Evolutionary conservation across 2,888 invertebrate species (phyloP).

Genomic region (Drosophila histrio): DNA sequence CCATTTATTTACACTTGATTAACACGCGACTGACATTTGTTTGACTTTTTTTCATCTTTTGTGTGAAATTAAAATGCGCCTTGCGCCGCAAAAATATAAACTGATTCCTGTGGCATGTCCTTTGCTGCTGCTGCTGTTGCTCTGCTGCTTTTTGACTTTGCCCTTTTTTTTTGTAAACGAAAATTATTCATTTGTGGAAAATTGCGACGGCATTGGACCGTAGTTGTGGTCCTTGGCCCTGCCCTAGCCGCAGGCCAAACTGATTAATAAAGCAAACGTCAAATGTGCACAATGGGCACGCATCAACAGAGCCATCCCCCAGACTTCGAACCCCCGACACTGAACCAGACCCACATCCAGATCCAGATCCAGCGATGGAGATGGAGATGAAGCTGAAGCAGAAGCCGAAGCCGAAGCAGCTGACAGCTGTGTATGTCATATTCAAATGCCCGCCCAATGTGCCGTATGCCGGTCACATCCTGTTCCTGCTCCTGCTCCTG

Average conservation of each 20-base stretch:
- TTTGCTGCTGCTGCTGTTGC: slow-evolving; percentile 29
- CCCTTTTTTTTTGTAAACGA: slow-evolving; percentile 54
- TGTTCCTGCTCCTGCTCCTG: slow-evolving; percentile 54
- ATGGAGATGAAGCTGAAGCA: no score
- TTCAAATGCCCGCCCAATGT: slow-evolving; percentile 63
- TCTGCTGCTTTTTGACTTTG: slow-evolving; percentile 52
- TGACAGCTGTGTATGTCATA: slow-evolving; percentile 82
- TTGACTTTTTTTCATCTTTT: slow-evolving; percentile 63
- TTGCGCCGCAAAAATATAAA: slow-evolving; percentile 48
- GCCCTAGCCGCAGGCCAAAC: slow-evolving; percentile 80
- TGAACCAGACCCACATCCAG: slow-evolving; percentile 23
- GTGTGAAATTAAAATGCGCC: slow-evolving; percentile 71
- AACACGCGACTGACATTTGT: slow-evolving; percentile 84
- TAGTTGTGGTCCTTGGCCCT: slow-evolving; percentile 46
- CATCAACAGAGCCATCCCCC: slow-evolving; percentile 50
- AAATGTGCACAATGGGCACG: slow-evolving; percentile 80
- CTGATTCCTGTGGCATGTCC: slow-evolving; percentile 32
- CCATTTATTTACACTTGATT: slow-evolving; percentile 84
- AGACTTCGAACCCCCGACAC: slow-evolving; percentile 29
- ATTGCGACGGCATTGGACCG: slow-evolving; percentile 55
- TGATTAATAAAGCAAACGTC: slow-evolving; percentile 84
- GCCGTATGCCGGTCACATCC: slow-evolving; percentile 61
- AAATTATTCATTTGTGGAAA: slow-evolving; percentile 79
- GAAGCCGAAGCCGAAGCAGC: slow-evolving; percentile 77
- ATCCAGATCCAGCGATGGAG: not conserved